phyloP scores from a whole-genome alignment of 1,140 invertebrate species.

The Eubasilissa regina region DNA sequence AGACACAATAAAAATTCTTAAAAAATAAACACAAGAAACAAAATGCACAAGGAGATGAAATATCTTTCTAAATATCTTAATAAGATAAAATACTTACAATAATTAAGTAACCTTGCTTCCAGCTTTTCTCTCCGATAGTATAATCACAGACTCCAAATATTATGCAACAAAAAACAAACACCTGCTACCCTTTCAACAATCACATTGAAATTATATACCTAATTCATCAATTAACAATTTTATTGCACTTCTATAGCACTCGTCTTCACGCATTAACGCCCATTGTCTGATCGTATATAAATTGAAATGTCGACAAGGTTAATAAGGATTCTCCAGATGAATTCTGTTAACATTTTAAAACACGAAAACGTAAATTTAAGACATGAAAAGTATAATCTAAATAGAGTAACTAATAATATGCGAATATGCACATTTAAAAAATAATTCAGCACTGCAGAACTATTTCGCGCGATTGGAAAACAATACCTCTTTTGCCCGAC shows the following conservation, averaged over 20 bases:
- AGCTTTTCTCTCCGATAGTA: constrained; percentile 5
- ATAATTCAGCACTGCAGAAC: not conserved
- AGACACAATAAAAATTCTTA: not conserved
- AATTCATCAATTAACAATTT: not conserved
- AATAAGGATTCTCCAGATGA: not conserved
- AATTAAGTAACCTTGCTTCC: not conserved
- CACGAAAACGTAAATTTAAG: not conserved
- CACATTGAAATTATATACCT: not conserved
- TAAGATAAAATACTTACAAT: constrained; percentile 1
- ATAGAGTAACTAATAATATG: not conserved
- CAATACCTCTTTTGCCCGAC: not conserved
- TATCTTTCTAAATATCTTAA: no score
- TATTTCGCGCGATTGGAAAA: not conserved
- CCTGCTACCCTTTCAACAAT: not conserved
- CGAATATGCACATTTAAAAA: not conserved
- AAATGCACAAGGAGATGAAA: no score
- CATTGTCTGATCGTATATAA: constrained; percentile 16
- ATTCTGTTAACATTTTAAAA: constrained; percentile 32
- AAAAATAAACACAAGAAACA: no score
- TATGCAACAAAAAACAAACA: constrained; percentile 19
- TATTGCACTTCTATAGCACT: constrained; percentile 4
- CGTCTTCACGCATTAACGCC: not conserved
- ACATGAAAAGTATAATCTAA: not conserved
- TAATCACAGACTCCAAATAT: constrained; percentile 30
- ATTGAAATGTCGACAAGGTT: constrained; percentile 34